These are phyloP conservation scores for Cavia porcellus DNA, from an alignment of 2,113 vertebrate genomes.

Conservation along the genomic window DNA sequence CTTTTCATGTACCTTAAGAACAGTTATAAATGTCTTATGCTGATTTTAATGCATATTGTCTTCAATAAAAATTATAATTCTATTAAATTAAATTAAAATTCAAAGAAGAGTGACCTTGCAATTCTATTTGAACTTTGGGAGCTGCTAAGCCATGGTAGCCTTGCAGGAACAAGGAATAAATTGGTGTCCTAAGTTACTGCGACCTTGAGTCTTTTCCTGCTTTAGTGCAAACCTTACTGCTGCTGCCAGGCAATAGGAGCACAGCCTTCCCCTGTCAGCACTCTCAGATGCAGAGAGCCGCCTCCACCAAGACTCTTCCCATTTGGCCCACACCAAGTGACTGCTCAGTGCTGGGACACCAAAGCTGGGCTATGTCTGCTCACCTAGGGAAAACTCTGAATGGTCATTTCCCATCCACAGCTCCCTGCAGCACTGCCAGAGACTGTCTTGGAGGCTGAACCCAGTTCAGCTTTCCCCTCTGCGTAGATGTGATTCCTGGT, in stretches of 20 bases:
- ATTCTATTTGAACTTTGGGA: no score
- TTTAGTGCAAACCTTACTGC: background rate
- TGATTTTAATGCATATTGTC: no score
- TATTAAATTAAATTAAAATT: no score
- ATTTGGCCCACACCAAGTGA: background rate
- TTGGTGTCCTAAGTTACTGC: background rate
- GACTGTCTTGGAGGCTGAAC: background rate
- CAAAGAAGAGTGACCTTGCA: no score
- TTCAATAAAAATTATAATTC: no score
- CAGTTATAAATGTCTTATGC: no score
- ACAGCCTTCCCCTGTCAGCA: background rate
- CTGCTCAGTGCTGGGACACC: background rate
- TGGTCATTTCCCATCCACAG: background rate
- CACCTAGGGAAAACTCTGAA: background rate
- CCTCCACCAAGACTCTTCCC: background rate
- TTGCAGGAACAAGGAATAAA: background rate
- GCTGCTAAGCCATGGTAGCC: background rate
- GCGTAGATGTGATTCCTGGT: background rate
- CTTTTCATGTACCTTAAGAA: no score
- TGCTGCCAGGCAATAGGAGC: no score
- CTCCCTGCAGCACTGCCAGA: background rate
- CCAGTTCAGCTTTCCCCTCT: background rate
- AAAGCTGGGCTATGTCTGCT: background rate
- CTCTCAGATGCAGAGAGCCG: background rate
- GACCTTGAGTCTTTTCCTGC: background rate